Evolutionary conservation across 2,113 vertebrate species (phyloP).

Genomic region (Pionites leucogaster): DNA sequence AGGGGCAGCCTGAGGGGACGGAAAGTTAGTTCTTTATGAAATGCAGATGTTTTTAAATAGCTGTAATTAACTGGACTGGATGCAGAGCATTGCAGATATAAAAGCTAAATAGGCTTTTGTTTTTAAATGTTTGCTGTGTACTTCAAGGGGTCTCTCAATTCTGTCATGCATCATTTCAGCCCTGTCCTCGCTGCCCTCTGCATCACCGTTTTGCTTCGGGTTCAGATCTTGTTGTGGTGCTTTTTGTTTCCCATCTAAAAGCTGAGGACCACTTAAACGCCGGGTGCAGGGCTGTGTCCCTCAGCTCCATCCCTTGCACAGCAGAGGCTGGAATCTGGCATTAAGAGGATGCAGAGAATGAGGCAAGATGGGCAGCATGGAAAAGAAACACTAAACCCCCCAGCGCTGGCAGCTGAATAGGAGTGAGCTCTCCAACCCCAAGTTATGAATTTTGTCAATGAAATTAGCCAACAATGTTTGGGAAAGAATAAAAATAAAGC

Average conservation of each 20-base stretch:
- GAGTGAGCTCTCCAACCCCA: constrained; percentile 27
- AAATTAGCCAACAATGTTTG: constrained; percentile 65
- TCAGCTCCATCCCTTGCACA: neutral
- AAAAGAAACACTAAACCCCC: constrained; percentile 12
- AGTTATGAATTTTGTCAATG: constrained; percentile 74
- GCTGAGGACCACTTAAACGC: neutral
- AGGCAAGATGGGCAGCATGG: neutral
- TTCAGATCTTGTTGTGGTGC: neutral
- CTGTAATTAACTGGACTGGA: constrained; percentile 62
- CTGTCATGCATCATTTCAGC: neutral
- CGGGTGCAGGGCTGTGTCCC: neutral
- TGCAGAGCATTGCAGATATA: neutral
- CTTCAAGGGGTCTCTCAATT: constrained; percentile 33
- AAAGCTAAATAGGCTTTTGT: constrained; percentile 58
- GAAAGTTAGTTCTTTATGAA: constrained; percentile 65
- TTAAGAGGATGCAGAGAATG: neutral
- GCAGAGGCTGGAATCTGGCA: neutral
- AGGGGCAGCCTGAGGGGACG: constrained; percentile 22
- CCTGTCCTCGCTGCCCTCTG: neutral
- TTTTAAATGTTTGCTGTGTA: constrained; percentile 27
- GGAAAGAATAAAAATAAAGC: constrained; percentile 63
- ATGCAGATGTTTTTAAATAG: constrained; percentile 70
- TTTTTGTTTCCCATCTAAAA: neutral
- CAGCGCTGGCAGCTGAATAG: constrained; percentile 24
- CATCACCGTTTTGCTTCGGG: neutral